Evolutionary conservation across 2,797 vertebrate species (phyloP).

Genomic region (Gadopsis marmoratus): DNA sequence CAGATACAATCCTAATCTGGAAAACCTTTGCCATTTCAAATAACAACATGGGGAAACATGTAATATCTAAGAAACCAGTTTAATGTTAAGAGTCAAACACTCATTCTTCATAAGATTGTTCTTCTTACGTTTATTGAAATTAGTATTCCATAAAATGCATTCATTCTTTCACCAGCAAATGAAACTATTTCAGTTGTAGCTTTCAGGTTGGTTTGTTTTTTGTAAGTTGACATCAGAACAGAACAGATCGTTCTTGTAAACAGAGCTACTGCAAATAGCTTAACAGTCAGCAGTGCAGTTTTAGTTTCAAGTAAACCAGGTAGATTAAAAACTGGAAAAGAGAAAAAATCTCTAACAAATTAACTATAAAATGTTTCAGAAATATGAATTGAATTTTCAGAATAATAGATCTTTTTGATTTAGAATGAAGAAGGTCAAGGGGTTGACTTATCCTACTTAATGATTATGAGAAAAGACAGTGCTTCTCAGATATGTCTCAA

Average conservation of each 20-base stretch:
- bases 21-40: conserved; percentile 5
- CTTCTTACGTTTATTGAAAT: conserved; percentile 7
- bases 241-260: not conserved
- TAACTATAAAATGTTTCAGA: not conserved
- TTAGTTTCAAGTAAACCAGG: not conserved
- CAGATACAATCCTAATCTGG: not conserved
- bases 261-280: not conserved
- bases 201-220: not conserved
- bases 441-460: not conserved
- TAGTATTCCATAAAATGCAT: not conserved
- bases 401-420: not conserved
- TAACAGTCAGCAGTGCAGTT: not conserved
- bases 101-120: not conserved
- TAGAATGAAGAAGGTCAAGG: not conserved
- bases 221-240: not conserved
- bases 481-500: not conserved
- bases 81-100: not conserved
- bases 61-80: not conserved
- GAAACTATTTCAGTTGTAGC: not conserved
- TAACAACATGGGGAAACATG: not conserved
- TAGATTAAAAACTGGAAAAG: not conserved
- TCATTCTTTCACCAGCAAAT: not conserved
- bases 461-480: not conserved
- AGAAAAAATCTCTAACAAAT: not conserved
- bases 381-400: not conserved